Conservation (phyloP, 2,113 vertebrate species). For the Carassius auratus region DNA sequence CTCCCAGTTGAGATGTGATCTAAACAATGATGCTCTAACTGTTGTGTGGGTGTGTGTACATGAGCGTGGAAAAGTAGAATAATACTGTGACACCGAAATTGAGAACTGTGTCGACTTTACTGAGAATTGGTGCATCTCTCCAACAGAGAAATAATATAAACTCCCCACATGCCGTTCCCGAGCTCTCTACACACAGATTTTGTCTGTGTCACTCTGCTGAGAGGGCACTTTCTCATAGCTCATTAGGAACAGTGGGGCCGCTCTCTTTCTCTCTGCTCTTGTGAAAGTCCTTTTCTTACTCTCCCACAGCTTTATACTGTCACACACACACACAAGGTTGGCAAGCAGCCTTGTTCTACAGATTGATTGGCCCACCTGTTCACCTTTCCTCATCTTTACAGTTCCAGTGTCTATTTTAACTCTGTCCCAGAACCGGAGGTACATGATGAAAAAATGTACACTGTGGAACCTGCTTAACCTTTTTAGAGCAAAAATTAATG, state of each 20-base stretch:
- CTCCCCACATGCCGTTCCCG: constrained; percentile 43
- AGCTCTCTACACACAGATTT: constrained; percentile 36
- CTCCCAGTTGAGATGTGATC: constrained; percentile 80
- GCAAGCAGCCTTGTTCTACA: constrained; percentile 37
- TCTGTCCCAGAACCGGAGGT: constrained; percentile 20
- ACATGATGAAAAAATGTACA: constrained; percentile 28
- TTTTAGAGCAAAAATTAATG: constrained; percentile 21
- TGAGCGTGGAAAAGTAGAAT: constrained; percentile 28
- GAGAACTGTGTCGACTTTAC: constrained; percentile 60
- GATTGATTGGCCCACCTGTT: constrained; percentile 45
- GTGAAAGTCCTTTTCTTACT: constrained; percentile 24
- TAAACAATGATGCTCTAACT: constrained; percentile 62
- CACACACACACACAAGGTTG: constrained; percentile 17
- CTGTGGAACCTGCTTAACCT: constrained; percentile 31
- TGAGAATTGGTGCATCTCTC: constrained; percentile 59
- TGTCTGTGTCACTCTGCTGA: constrained; percentile 39
- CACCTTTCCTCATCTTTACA: constrained; percentile 31
- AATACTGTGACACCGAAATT: constrained; percentile 37
- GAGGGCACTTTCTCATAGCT: constrained; percentile 48
- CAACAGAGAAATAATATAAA: constrained; percentile 45
- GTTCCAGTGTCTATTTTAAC: constrained; percentile 35
- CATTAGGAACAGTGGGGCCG: constrained; percentile 39
- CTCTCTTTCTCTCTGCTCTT: not conserved
- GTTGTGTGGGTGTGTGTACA: constrained; percentile 35
- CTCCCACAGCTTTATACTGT: constrained; percentile 11